A percentile compares a stretch with the other conserved stretches of the same genome.
phyloP scores from a whole-genome alignment of 2,113 vertebrate species.

The Mesoclemmys tuberculata region DNA sequence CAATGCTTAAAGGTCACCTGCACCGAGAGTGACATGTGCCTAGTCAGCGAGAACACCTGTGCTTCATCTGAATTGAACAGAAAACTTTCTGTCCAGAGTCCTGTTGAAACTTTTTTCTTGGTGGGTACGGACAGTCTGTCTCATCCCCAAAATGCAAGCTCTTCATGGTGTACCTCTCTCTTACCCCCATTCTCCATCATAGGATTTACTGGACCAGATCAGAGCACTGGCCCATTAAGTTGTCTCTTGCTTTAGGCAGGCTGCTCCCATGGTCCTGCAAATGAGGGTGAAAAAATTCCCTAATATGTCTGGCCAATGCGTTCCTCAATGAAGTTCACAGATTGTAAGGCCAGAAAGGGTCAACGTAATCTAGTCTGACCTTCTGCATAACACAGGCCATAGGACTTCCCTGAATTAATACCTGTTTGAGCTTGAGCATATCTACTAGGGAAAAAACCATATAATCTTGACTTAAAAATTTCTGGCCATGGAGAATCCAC shows the following conservation, averaged over 20 bases:
- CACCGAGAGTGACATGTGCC: not conserved
- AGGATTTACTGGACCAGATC: not conserved
- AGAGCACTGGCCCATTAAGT: not conserved
- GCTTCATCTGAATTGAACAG: not conserved
- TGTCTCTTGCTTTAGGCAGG: not conserved
- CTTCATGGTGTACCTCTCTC: not conserved
- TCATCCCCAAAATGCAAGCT: not conserved
- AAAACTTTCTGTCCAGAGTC: too few species aligned
- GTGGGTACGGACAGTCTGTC: not conserved
- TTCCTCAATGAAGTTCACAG: not conserved
- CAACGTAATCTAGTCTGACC: not conserved
- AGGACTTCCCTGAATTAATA: not conserved
- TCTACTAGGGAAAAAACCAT: not conserved
- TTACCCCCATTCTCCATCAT: not conserved
- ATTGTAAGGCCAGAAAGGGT: not conserved
- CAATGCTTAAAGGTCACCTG: not conserved
- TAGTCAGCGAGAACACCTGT: not conserved
- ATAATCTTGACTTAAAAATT: not conserved
- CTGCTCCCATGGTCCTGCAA: not conserved
- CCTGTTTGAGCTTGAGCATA: not conserved
- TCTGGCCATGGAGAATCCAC: not conserved
- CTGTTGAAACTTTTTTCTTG: not conserved
- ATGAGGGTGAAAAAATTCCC: not conserved
- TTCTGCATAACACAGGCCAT: not conserved
- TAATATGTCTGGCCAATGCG: not conserved